phyloP scores from a whole-genome alignment of 2,888 invertebrate genomes.

The Tridacna gigas region DNA sequence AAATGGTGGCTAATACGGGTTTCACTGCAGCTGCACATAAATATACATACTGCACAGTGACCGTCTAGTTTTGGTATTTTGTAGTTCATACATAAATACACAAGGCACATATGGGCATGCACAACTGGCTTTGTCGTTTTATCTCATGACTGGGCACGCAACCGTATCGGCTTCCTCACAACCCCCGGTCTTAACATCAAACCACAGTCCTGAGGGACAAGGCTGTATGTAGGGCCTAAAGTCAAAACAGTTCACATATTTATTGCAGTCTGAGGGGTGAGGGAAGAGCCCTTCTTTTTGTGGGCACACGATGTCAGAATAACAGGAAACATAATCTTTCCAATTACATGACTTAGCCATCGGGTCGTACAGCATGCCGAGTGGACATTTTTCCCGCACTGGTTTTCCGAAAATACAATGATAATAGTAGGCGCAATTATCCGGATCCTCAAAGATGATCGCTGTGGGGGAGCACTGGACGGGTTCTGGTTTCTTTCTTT shows the following conservation, averaged over 20 bases:
- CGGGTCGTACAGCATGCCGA: conserved; percentile 69
- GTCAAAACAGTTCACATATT: conserved; percentile 71
- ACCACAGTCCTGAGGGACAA: conserved; percentile 63
- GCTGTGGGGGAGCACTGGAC: conserved; percentile 79
- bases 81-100: too few relatives aligned
- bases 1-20: too few relatives aligned
- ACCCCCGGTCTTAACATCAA: conserved; percentile 84
- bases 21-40: too few relatives aligned
- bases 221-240: conserved; percentile 69
- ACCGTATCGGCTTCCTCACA: conserved; percentile 63
- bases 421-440: conserved; percentile 72
- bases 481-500: conserved; percentile 63
- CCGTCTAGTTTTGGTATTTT: too few relatives aligned
- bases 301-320: conserved; percentile 67
- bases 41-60: too few relatives aligned
- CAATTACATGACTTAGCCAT: conserved; percentile 68
- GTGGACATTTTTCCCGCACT: conserved; percentile 66
- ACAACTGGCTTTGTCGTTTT: background rate
- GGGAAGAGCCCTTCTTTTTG: conserved; percentile 65
- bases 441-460: conserved; percentile 67
- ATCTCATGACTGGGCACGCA: conserved; percentile 51
- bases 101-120: too few relatives aligned
- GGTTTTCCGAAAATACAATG: conserved; percentile 67
- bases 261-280: conserved; percentile 67
- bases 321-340: conserved; percentile 71